Percentiles rank a stretch among this genome's conserved stretches.
Conservation (phyloP, 2,797 vertebrate species). For the Parauchenoglanis ngamensis region DNA sequence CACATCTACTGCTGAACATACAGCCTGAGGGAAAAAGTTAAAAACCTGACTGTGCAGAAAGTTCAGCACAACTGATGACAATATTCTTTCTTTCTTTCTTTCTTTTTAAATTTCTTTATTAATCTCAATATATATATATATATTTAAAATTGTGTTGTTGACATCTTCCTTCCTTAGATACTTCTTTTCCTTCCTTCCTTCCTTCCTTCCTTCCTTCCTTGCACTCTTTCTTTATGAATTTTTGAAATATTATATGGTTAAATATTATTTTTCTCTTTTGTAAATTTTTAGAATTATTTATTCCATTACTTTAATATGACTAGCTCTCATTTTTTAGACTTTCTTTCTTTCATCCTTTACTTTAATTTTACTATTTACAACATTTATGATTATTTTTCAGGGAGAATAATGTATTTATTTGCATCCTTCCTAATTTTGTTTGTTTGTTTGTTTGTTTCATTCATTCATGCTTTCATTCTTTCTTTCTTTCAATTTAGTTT, state of each 20-base stretch:
- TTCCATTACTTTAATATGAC: not conserved
- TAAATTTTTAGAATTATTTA: not conserved
- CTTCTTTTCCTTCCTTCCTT: conserved; percentile 8
- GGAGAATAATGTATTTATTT: too few species aligned
- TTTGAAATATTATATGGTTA: not conserved
- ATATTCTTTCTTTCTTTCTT: conserved; percentile 16
- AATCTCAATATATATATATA: too few species aligned
- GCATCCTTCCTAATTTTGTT: too few species aligned
- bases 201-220: not conserved
- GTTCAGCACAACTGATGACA: not conserved
- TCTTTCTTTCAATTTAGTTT: too few species aligned
- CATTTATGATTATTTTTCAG: too few species aligned
- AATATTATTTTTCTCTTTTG: not conserved
- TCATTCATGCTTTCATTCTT: too few species aligned
- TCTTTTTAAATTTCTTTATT: not conserved
- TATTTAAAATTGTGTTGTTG: not conserved
- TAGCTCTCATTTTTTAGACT: too few species aligned
- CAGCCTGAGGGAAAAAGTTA: not conserved
- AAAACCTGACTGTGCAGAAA: not conserved
- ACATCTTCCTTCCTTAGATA: not conserved
- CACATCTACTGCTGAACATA: conserved; percentile 15
- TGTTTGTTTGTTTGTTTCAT: too few species aligned
- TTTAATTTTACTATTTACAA: too few species aligned
- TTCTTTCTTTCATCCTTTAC: too few species aligned
- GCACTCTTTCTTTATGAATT: not conserved